Evolutionary conservation across 2,113 vertebrate genomes (phyloP).

Genomic region (Silurus meridionalis): DNA sequence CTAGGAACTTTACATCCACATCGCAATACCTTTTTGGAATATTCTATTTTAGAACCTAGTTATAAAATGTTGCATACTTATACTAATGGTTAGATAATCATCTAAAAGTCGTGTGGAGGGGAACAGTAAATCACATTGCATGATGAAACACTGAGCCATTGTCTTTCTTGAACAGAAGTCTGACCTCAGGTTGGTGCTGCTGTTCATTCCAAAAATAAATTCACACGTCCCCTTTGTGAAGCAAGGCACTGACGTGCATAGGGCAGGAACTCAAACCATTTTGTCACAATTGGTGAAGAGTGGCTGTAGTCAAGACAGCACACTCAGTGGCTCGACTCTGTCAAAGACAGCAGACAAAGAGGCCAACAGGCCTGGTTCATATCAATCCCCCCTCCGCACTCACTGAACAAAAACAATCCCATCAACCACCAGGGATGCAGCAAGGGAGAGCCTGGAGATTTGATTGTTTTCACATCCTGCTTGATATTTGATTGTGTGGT

Average conservation of each 20-base stretch:
- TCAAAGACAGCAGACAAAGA: conserved; percentile 73
- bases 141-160: conserved; percentile 1
- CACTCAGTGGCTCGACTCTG: conserved; percentile 58
- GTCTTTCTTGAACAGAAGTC: conserved; percentile 1
- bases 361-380: conserved; percentile 64
- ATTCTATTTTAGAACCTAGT: neutral
- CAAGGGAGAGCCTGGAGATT: conserved; percentile 68
- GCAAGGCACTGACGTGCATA: conserved; percentile 44
- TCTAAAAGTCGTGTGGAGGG: neutral
- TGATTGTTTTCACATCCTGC: conserved; percentile 69
- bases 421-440: conserved; percentile 70
- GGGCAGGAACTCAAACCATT: conserved; percentile 37
- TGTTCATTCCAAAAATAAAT: conserved; percentile 39
- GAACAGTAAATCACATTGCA: neutral
- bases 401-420: conserved; percentile 71
- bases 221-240: conserved; percentile 27
- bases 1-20: neutral
- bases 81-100: neutral
- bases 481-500: conserved; percentile 60
- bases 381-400: conserved; percentile 58
- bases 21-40: neutral
- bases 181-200: conserved; percentile 11
- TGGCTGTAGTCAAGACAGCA: conserved; percentile 61
- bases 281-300: conserved; percentile 56
- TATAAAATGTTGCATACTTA: neutral